A percentile compares a stretch with the other conserved stretches of the same genome.
Evolutionary conservation across 2,797 vertebrate species (phyloP).

Genomic region (Alexandromys oeconomus): DNA sequence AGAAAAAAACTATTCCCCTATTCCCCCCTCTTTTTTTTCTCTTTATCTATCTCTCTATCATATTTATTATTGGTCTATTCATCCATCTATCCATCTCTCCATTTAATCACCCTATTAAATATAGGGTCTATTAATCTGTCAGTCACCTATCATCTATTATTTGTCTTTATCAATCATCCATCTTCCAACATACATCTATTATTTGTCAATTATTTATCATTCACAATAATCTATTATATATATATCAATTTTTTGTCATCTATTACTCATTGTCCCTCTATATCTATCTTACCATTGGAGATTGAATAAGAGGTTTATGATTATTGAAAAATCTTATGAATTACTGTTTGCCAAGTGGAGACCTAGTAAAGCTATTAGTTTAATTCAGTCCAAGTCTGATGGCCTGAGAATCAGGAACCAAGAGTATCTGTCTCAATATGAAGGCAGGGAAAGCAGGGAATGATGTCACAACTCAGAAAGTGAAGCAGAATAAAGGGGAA

Average conservation of each 20-base stretch:
- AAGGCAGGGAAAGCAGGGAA: not conserved
- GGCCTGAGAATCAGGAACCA: not conserved
- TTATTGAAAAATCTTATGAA: not conserved
- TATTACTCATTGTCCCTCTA: not conserved
- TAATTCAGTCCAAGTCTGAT: not conserved
- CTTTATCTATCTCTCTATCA: not conserved
- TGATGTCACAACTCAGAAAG: not conserved
- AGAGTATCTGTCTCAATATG: not conserved
- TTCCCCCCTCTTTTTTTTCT: not conserved
- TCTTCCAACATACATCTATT: not conserved
- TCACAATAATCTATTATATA: not conserved
- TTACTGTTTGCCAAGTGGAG: not conserved
- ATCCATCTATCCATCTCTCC: not conserved
- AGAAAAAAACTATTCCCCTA: not conserved
- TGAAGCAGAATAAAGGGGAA: not conserved
- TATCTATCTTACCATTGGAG: not conserved
- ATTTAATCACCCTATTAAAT: not conserved
- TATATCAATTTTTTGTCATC: too few relatives aligned
- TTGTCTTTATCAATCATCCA: not conserved
- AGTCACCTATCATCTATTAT: not conserved
- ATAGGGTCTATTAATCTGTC: not conserved
- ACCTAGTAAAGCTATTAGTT: not conserved
- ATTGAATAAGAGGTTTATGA: not conserved
- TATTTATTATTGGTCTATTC: not conserved
- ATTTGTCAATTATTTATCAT: not conserved